phyloP scores from a whole-genome alignment of 2,888 invertebrate species.

The Lycia hirtaria region DNA sequence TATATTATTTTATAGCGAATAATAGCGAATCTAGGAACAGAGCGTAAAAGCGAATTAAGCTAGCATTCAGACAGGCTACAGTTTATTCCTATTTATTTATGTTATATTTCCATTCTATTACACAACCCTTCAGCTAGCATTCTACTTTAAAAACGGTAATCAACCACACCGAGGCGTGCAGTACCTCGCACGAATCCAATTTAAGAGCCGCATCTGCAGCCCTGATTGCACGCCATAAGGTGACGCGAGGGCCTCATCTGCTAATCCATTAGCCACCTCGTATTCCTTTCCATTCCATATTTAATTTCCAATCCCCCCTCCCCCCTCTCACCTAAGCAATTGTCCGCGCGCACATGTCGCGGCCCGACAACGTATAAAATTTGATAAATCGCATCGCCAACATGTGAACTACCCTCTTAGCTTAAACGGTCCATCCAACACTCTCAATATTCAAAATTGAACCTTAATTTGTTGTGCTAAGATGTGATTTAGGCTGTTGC shows the following conservation, averaged over 20 bases:
- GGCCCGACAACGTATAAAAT: conserved; percentile 78
- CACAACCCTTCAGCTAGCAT: conserved; percentile 33
- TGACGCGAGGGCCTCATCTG: conserved; percentile 66
- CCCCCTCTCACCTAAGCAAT: conserved; percentile 66
- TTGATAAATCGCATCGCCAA: conserved; percentile 84
- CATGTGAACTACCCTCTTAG: conserved; percentile 84
- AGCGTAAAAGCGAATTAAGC: too few species aligned
- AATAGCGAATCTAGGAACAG: too few species aligned
- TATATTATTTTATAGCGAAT: too few species aligned
- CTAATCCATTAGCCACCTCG: conserved; percentile 82
- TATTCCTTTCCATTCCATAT: conserved; percentile 73
- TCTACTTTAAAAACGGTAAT: conserved; percentile 36
- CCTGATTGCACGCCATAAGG: conserved; percentile 75
- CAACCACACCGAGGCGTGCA: conserved; percentile 34
- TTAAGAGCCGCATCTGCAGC: conserved; percentile 69
- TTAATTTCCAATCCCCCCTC: conserved; percentile 64
- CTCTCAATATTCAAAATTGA: conserved; percentile 40
- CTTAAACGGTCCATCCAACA: conserved; percentile 69
- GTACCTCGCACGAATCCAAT: conserved; percentile 60
- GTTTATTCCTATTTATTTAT: background rate
- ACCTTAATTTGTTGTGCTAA: conserved; percentile 39
- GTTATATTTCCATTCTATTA: background rate
- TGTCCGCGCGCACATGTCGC: conserved; percentile 81
- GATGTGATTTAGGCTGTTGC: conserved; percentile 41
- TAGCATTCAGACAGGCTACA: too few species aligned